phyloP scores from a whole-genome alignment of 2,888 invertebrate genomes.

The Rhamnusium bicolor region DNA sequence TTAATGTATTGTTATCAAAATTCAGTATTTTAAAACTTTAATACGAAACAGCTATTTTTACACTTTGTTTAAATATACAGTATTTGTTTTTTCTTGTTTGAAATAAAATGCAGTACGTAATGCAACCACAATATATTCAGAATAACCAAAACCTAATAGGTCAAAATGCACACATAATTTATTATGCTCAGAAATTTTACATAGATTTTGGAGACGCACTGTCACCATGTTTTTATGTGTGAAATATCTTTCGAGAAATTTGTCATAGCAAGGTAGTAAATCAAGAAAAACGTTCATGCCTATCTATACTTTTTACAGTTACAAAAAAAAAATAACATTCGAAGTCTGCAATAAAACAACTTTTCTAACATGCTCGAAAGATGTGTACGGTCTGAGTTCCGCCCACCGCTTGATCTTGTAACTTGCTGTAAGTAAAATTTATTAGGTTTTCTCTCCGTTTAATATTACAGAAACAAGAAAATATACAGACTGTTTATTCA shows the following conservation, averaged over 20 bases:
- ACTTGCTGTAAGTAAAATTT: constrained; percentile 41
- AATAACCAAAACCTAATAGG: no score
- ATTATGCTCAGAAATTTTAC: no score
- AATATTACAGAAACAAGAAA: constrained; percentile 31
- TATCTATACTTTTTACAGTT: neutral
- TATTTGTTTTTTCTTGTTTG: no score
- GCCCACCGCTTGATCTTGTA: constrained; percentile 48
- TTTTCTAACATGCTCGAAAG: constrained; percentile 9
- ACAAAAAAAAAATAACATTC: neutral
- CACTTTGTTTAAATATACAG: no score
- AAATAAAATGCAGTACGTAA: no score
- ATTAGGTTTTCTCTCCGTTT: constrained; percentile 30
- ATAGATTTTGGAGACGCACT: no score
- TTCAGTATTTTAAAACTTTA: no score
- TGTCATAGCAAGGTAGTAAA: neutral
- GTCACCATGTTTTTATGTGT: no score
- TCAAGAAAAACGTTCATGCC: neutral
- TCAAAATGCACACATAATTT: no score
- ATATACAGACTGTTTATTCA: constrained; percentile 12
- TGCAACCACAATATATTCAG: no score
- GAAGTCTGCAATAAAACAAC: constrained; percentile 15
- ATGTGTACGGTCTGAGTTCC: constrained; percentile 31
- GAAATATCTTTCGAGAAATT: neutral
- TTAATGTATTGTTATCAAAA: no score
- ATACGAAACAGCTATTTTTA: no score